Percentiles rank a stretch among this genome's conserved stretches.
Conservation (phyloP, 2,797 vertebrate genomes). For the Halcyon chelicuti region DNA sequence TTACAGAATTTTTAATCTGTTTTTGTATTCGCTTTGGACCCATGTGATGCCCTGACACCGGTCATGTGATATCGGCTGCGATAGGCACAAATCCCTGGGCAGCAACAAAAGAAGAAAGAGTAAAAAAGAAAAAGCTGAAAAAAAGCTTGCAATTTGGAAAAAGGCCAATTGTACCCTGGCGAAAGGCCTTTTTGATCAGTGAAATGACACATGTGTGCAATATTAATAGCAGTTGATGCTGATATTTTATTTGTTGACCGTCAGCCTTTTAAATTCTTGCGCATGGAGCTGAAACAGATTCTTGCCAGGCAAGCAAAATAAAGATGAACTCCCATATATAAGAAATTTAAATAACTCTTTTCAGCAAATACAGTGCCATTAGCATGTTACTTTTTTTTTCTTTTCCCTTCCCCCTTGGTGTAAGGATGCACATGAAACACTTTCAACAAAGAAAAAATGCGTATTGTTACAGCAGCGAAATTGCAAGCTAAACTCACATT, state of each 20-base stretch:
- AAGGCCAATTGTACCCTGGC: slow-evolving; percentile 77
- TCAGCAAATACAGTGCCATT: slow-evolving; percentile 5
- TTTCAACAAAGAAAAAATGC: slow-evolving; percentile 31
- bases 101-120: slow-evolving; percentile 86
- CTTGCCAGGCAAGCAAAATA: slow-evolving; percentile 59
- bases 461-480: slow-evolving; percentile 8
- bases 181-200: slow-evolving; percentile 85
- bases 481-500: slow-evolving; percentile 36
- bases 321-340: slow-evolving; percentile 60
- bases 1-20: slow-evolving; percentile 78
- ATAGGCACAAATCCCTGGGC: slow-evolving; percentile 85
- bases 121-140: slow-evolving; percentile 81
- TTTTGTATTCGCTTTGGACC: slow-evolving; percentile 81
- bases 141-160: slow-evolving; percentile 83
- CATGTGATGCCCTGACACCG: slow-evolving; percentile 82
- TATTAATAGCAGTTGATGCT: slow-evolving; percentile 87
- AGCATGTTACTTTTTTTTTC: slow-evolving; percentile 19
- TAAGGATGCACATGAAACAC: slow-evolving; percentile 35
- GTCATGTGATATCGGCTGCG: slow-evolving; percentile 83
- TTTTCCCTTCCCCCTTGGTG: not conserved
- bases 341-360: slow-evolving; percentile 65
- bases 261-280: slow-evolving; percentile 73
- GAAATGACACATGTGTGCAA: slow-evolving; percentile 89
- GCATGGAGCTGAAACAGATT: slow-evolving; percentile 51
- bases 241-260: slow-evolving; percentile 82